Percentiles rank a stretch among this genome's conserved stretches.
phyloP scores from a whole-genome alignment of 2,888 invertebrate genomes.

The Macropis europaea region DNA sequence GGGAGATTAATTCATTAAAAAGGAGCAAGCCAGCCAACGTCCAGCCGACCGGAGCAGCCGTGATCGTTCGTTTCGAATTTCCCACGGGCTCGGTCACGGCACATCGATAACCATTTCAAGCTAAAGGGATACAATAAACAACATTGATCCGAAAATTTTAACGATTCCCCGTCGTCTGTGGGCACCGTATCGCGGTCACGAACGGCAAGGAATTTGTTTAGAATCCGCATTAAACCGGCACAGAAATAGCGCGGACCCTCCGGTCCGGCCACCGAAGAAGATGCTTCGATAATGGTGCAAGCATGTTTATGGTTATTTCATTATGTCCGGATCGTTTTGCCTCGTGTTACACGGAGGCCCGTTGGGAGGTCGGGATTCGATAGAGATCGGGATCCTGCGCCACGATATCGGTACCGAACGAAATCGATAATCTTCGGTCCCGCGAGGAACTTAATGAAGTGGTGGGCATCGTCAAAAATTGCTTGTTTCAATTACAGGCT shows the following conservation, averaged over 20 bases:
- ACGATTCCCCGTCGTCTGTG: not conserved
- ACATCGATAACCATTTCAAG: constrained; percentile 9
- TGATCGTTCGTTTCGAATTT: constrained; percentile 16
- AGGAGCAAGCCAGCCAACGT: constrained; percentile 2
- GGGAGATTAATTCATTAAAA: constrained; percentile 40
- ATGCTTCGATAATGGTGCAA: constrained; percentile 61
- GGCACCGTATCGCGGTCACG: constrained; percentile 2
- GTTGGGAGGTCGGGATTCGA: constrained; percentile 61
- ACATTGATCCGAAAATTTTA: constrained; percentile 14
- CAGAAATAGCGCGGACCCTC: not conserved
- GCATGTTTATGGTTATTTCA: constrained; percentile 67
- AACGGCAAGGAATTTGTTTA: constrained; percentile 47
- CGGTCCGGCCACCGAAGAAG: constrained; percentile 32
- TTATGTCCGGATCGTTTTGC: constrained; percentile 55
- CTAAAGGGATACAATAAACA: constrained; percentile 1
- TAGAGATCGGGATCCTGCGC: constrained; percentile 65
- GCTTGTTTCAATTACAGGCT: constrained; percentile 59
- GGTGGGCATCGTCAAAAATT: constrained; percentile 48
- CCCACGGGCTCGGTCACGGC: constrained; percentile 23
- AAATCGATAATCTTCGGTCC: constrained; percentile 73
- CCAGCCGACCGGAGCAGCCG: too few species aligned
- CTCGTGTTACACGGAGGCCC: constrained; percentile 33
- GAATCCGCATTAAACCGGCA: constrained; percentile 23
- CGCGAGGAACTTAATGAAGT: constrained; percentile 68
- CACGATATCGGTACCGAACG: constrained; percentile 62